Percentiles rank a stretch among this genome's conserved stretches.
Evolutionary conservation across 2,113 vertebrate species (phyloP).

Genomic region (Pygoscelis adeliae): DNA sequence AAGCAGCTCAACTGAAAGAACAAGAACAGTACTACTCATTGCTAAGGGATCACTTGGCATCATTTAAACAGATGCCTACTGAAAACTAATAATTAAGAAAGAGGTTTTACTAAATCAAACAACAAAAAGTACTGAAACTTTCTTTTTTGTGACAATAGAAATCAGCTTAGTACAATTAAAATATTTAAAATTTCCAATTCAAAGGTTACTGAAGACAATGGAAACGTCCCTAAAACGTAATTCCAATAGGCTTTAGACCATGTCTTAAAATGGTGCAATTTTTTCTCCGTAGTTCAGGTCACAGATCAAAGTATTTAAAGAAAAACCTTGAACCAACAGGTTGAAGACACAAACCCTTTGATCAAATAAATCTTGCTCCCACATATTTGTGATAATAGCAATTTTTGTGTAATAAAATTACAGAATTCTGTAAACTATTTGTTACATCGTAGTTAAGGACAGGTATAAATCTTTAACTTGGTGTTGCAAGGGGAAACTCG

Average conservation of each 20-base stretch:
- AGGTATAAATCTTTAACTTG: neutral
- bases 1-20: neutral
- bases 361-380: neutral
- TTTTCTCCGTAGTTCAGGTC: neutral
- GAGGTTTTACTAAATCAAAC: neutral
- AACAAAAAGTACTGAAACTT: neutral
- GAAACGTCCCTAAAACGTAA: neutral
- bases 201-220: neutral
- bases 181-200: neutral
- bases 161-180: neutral
- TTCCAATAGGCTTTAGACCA: neutral
- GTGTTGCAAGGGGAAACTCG: neutral
- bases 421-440: neutral
- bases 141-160: neutral
- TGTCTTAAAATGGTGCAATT: neutral
- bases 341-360: neutral
- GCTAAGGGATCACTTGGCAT: neutral
- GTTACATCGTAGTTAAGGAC: neutral
- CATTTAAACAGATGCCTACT: neutral
- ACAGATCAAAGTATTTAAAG: neutral
- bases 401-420: neutral
- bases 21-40: neutral
- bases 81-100: conserved; percentile 2
- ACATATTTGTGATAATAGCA: fast-evolving
- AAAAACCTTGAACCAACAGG: neutral